Base-by-base conservation (phyloP, 2,797 vertebrate species). In the Danio jaintianensis region DNA sequence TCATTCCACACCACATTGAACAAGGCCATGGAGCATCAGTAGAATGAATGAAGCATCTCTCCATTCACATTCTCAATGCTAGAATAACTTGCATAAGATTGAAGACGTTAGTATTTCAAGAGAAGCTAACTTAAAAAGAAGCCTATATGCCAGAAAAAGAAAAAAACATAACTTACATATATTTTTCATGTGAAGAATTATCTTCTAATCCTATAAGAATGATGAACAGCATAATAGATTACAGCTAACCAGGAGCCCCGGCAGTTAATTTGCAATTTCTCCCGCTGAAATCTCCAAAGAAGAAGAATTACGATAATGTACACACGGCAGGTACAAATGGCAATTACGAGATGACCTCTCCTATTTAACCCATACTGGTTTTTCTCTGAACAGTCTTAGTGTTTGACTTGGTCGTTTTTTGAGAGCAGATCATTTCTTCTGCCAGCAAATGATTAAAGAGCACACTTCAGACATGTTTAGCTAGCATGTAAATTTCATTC, bases 201-300 rank as follows among this genome's bases (percentile, higher is more conserved):
- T 48, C 20, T 80, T 43, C 67, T 83, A 81, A 82, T 80, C 71
- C 89, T 88, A 77, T 82, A 89, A 89, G 82, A 80, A 85, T 83
- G 84, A 88, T 85, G 88, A 91, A 91, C 89, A 92, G 85, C 89
- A 82, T 88, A 88, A 86, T 45, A 87, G 81, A 88, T 89, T 83
- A 87, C 87, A 89, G 89, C 89, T 82, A 85, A 89, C 86, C 80
- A 78, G 82, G 86, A 91, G 89, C 89, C 88, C 81, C 74, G 62
- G 71, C 85, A 85, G 38, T 16, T 43, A 80, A 78, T 61, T 77
- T 48, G 43, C 72, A 36, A 29, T 29, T 61, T 62, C 20, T 56
- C 62, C 48, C 56, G n/a, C 74, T 64, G 68, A 73, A 77, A 56
- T 71, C 78, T 73, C 11, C 18, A 29, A 18, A 81, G 73, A 76